A percentile compares a stretch with the other conserved stretches of the same genome.
Conservation (phyloP, 2,888 invertebrate genomes). For the Mimachlamys varia region DNA sequence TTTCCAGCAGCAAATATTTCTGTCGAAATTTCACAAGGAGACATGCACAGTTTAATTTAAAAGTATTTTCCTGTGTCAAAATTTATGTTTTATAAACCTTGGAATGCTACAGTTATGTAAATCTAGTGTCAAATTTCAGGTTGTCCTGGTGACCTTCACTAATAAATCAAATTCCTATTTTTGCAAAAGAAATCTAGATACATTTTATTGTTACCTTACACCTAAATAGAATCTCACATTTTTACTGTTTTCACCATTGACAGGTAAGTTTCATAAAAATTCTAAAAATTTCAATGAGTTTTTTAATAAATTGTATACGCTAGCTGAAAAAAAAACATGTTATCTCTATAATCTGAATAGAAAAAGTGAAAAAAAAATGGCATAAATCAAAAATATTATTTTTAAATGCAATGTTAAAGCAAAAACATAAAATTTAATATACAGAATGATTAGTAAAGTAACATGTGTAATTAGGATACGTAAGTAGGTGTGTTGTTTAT, state of each 20-base stretch:
- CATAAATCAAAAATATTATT: too few relatives aligned
- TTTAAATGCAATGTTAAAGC: too few relatives aligned
- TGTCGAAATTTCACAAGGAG: too few relatives aligned
- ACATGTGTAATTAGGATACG: too few relatives aligned
- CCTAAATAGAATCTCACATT: too few relatives aligned
- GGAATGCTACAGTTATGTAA: not conserved
- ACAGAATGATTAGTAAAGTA: too few relatives aligned
- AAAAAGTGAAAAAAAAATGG: too few relatives aligned
- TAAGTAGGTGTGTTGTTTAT: not conserved
- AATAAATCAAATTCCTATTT: not conserved
- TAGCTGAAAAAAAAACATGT: conserved; percentile 17
- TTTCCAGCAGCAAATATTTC: too few relatives aligned
- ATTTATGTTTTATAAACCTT: not conserved
- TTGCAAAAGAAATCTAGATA: not conserved
- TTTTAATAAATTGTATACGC: not conserved
- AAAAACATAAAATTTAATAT: too few relatives aligned
- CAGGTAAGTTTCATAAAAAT: too few relatives aligned
- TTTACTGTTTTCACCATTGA: too few relatives aligned
- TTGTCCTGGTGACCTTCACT: not conserved
- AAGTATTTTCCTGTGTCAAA: not conserved
- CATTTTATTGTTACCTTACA: not conserved
- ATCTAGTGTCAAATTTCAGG: not conserved
- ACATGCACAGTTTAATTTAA: not conserved
- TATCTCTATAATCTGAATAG: too few relatives aligned
- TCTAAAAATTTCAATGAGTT: not conserved